Conservation (phyloP, 2,113 vertebrate genomes). For the Prietella phreatophila region DNA sequence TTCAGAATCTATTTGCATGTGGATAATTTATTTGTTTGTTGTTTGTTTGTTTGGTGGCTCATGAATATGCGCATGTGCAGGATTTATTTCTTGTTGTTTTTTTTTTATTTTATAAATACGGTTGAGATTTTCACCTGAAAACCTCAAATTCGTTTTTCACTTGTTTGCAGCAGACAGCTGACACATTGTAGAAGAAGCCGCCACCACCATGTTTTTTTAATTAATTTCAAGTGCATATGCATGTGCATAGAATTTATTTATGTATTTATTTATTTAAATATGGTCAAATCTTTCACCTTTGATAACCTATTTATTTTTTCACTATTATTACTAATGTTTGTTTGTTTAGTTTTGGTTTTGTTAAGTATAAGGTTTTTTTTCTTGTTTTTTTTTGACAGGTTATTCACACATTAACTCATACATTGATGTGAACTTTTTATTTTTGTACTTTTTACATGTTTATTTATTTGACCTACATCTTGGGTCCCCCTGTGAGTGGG, state of each 20-base stretch:
- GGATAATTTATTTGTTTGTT: neutral
- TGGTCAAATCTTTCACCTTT: neutral
- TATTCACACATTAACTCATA: neutral
- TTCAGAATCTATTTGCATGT: neutral
- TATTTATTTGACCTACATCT: neutral
- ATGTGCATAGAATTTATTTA: neutral
- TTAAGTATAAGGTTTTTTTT: neutral
- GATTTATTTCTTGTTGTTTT: neutral
- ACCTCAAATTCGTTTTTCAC: neutral
- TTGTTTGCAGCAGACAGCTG: neutral
- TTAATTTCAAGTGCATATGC: neutral
- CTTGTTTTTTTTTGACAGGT: neutral
- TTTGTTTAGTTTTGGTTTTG: neutral
- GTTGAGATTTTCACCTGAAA: neutral
- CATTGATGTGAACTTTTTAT: neutral
- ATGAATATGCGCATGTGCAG: neutral
- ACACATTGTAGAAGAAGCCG: neutral
- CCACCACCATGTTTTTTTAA: neutral
- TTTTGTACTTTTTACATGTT: neutral
- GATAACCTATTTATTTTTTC: neutral
- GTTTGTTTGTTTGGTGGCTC: neutral
- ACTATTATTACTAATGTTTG: neutral
- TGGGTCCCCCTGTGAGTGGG: neutral
- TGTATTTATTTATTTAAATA: neutral
- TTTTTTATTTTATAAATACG: neutral